phyloP scores from a whole-genome alignment of 1,140 invertebrate species.

The Trichonephila clavipes region DNA sequence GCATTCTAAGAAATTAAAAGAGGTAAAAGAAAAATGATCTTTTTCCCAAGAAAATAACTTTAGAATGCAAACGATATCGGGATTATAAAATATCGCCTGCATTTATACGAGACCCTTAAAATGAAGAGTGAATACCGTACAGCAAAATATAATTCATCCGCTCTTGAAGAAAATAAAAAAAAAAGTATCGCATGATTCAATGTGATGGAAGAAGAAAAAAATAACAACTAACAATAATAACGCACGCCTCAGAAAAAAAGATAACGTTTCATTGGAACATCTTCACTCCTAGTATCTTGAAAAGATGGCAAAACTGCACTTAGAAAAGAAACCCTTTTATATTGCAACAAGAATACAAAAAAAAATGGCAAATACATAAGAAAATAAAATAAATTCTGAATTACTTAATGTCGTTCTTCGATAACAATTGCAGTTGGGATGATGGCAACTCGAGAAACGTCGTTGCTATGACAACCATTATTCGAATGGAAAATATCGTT shows the following conservation, averaged over 20 bases:
- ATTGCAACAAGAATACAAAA: background rate
- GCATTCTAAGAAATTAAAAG: background rate
- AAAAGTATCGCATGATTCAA: background rate
- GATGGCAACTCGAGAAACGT: conserved; percentile 71
- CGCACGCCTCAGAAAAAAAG: conserved; percentile 22
- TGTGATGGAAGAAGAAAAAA: conserved; percentile 5
- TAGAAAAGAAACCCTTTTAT: conserved; percentile 49
- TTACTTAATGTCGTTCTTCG: conserved; percentile 75
- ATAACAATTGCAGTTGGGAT: conserved; percentile 74
- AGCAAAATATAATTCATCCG: conserved; percentile 16
- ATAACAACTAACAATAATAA: conserved; percentile 6
- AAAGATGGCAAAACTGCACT: conserved; percentile 74
- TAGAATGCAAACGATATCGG: background rate
- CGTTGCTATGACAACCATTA: conserved; percentile 69
- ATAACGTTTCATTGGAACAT: conserved; percentile 67
- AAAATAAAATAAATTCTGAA: conserved; percentile 71
- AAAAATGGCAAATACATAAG: conserved; percentile 38
- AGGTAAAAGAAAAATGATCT: background rate
- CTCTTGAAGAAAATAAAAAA: background rate
- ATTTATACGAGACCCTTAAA: background rate
- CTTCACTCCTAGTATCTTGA: conserved; percentile 56
- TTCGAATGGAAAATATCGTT: conserved; percentile 72
- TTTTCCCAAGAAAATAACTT: background rate
- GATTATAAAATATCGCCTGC: background rate
- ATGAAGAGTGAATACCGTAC: conserved; percentile 30